phyloP scores from a whole-genome alignment of 2,888 invertebrate genomes.

The Drosophila formosana region DNA sequence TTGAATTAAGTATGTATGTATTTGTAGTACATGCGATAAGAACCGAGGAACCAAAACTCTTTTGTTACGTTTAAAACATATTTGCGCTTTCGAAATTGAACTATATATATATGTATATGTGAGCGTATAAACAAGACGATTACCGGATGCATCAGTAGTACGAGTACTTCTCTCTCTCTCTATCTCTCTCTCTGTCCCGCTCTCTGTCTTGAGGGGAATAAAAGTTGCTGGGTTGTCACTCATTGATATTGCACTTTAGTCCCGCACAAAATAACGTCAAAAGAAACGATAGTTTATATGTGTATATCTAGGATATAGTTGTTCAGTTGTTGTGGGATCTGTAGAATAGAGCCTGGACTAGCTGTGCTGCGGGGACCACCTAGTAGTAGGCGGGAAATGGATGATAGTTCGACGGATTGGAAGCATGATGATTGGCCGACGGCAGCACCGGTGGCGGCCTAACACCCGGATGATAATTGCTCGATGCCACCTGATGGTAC shows the following conservation, averaged over 20 bases:
- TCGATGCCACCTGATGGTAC: conserved; percentile 85
- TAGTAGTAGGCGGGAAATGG: conserved; percentile 85
- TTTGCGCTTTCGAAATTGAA: conserved; percentile 52
- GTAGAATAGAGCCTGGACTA: conserved; percentile 6
- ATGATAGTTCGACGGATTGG: conserved; percentile 85
- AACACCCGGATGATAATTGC: conserved; percentile 85
- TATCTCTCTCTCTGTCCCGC: too few relatives aligned
- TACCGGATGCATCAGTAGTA: too few relatives aligned
- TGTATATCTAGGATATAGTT: conserved; percentile 31
- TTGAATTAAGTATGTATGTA: conserved; percentile 25
- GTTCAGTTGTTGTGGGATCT: conserved; percentile 6
- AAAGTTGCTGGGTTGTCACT: neutral
- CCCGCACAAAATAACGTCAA: conserved; percentile 33
- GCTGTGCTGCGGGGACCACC: conserved; percentile 10
- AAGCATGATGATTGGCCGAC: conserved; percentile 85
- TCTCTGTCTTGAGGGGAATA: neutral
- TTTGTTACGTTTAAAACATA: conserved; percentile 51
- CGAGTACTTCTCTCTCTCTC: too few relatives aligned
- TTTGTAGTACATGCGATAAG: conserved; percentile 32
- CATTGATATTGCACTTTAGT: conserved; percentile 51
- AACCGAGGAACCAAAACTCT: conserved; percentile 57
- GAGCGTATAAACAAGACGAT: neutral
- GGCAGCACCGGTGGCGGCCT: conserved; percentile 84
- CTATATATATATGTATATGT: conserved; percentile 35
- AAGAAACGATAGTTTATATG: neutral